Conservation (phyloP, 2,888 invertebrate species). For the Hirtodrosophila confusa region DNA sequence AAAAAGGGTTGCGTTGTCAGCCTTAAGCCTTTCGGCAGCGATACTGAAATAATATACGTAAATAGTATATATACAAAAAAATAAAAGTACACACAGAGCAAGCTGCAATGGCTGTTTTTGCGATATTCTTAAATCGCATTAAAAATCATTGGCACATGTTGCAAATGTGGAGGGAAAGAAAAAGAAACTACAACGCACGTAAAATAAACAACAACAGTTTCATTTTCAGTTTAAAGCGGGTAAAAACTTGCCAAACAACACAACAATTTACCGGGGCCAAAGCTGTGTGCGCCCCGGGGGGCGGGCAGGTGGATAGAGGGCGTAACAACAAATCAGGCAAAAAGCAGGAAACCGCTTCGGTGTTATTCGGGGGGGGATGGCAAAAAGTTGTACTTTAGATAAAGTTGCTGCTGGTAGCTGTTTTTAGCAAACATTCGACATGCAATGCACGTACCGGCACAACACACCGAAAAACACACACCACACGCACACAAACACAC, state of each 20-base stretch:
- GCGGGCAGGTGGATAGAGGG: not conserved
- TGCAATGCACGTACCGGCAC: conserved; percentile 69
- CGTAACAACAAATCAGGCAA: conserved; percentile 51
- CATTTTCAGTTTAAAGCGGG: conserved; percentile 68
- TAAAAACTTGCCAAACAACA: conserved; percentile 66
- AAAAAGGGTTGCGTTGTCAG: conserved; percentile 65
- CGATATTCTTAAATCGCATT: conserved; percentile 74
- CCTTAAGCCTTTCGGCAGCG: conserved; percentile 50
- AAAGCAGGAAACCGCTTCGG: conserved; percentile 51
- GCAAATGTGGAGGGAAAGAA: not conserved
- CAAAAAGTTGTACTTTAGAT: conserved; percentile 68
- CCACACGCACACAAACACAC: conserved; percentile 21
- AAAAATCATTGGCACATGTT: conserved; percentile 74
- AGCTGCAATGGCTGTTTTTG: conserved; percentile 25
- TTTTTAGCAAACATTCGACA: conserved; percentile 71
- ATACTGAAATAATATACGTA: conserved; percentile 2
- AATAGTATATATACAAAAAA: conserved; percentile 16
- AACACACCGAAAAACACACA: conserved; percentile 22
- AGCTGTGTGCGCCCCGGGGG: conserved; percentile 9
- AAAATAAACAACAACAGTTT: conserved; percentile 63
- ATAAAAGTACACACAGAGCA: not conserved
- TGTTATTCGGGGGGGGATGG: conserved; percentile 18
- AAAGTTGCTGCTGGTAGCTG: conserved; percentile 70
- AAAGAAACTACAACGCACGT: conserved; percentile 29
- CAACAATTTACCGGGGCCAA: conserved; percentile 33